phyloP scores from a whole-genome alignment of 2,888 invertebrate species.

The Nycteola revayana region DNA sequence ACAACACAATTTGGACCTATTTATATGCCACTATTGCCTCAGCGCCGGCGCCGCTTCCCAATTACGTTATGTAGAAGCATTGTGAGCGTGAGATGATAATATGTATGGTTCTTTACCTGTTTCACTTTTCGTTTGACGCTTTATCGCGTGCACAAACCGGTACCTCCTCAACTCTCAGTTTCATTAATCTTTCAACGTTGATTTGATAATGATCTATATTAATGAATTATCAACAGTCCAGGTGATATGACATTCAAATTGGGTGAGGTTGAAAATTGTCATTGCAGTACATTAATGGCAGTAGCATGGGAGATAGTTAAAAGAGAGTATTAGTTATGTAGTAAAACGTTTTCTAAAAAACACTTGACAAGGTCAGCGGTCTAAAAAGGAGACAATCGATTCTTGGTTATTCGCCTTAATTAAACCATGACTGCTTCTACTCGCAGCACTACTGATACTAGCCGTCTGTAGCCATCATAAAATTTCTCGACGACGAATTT shows the following conservation, averaged over 20 bases:
- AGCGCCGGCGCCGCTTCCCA: conserved; percentile 33
- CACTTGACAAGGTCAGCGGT: conserved; percentile 53
- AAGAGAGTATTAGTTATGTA: too few species aligned
- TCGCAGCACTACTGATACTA: conserved; percentile 58
- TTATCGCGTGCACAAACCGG: conserved; percentile 49
- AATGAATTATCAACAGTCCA: conserved; percentile 42
- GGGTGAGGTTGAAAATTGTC: neutral
- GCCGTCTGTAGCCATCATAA: conserved; percentile 65
- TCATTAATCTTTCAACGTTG: conserved; percentile 48
- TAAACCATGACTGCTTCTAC: conserved; percentile 62
- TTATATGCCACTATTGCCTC: conserved; percentile 53
- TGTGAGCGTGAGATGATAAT: conserved; percentile 30
- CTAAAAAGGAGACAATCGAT: conserved; percentile 34
- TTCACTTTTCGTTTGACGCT: conserved; percentile 23
- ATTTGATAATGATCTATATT: conserved; percentile 48
- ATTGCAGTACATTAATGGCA: neutral
- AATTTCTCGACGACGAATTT: conserved; percentile 60
- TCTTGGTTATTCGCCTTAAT: conserved; percentile 55
- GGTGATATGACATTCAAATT: conserved; percentile 33
- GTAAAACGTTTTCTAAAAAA: conserved; percentile 52
- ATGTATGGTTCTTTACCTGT: conserved; percentile 34
- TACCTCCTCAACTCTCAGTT: conserved; percentile 36
- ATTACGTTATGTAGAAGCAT: conserved; percentile 39
- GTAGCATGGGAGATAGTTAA: too few species aligned
- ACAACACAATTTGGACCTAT: conserved; percentile 72